Conservation (phyloP, 1,140 invertebrate species). For the Galleria mellonella region DNA sequence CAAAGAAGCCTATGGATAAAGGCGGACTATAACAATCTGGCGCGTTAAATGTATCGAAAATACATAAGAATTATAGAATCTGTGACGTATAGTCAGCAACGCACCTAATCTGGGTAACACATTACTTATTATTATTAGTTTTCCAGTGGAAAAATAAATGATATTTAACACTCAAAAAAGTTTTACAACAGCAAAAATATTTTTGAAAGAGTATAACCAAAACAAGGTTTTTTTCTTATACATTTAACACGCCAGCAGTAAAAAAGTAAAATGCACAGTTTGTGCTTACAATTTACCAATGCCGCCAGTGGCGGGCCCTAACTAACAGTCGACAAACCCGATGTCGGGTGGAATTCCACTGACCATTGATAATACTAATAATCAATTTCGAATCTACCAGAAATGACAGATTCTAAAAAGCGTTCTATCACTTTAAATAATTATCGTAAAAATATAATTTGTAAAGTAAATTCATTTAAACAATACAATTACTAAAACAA, state of each 20-base stretch:
- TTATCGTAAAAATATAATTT: constrained; percentile 3
- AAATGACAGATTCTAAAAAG: constrained; percentile 29
- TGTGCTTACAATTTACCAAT: constrained; percentile 47
- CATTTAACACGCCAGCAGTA: background rate
- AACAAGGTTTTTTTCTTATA: constrained; percentile 1
- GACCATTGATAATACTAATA: constrained; percentile 36
- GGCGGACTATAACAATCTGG: constrained; percentile 53
- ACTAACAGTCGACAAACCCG: constrained; percentile 35
- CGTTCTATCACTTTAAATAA: constrained; percentile 1
- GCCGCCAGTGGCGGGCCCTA: constrained; percentile 30
- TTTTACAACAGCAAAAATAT: too few species aligned
- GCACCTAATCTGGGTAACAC: too few species aligned
- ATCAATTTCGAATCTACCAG: constrained; percentile 72
- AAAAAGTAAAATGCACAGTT: constrained; percentile 45
- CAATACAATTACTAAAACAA: background rate
- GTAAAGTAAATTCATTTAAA: background rate
- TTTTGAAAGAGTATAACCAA: too few species aligned
- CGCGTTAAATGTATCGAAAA: constrained; percentile 38
- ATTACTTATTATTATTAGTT: too few species aligned
- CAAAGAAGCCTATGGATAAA: constrained; percentile 59
- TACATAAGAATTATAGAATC: too few species aligned
- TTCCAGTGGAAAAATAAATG: too few species aligned
- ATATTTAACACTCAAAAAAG: too few species aligned
- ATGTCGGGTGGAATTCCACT: constrained; percentile 24
- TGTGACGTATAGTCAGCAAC: too few species aligned